Evolutionary conservation across 2,113 vertebrate species (phyloP).

Genomic region (Ibidorhyncha struthersii): DNA sequence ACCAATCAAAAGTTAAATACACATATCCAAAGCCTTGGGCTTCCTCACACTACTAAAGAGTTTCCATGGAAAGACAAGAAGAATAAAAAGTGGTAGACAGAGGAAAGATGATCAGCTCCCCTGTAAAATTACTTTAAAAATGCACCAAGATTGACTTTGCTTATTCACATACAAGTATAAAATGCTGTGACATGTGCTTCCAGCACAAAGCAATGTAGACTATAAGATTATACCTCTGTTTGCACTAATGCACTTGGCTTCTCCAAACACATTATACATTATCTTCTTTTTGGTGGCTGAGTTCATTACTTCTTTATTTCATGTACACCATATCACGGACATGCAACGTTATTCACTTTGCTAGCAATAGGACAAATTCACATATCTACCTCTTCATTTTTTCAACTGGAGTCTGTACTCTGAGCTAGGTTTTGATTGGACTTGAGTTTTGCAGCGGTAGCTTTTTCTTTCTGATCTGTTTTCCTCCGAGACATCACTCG

Average conservation of each 20-base stretch:
- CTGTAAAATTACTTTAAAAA: background rate
- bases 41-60: background rate
- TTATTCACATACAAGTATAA: background rate
- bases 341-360: background rate
- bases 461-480: background rate
- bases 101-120: background rate
- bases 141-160: background rate
- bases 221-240: background rate
- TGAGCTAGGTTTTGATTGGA: background rate
- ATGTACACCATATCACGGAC: background rate
- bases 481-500: background rate
- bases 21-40: slow-evolving; percentile 5
- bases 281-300: slow-evolving; percentile 12
- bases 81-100: background rate
- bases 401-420: background rate
- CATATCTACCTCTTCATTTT: rapidly evolving
- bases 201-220: background rate
- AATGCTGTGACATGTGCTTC: background rate
- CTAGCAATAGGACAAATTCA: background rate
- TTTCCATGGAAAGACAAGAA: background rate
- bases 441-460: background rate
- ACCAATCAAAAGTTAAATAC: slow-evolving; percentile 41
- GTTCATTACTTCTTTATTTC: slow-evolving; percentile 1
- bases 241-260: slow-evolving; percentile 22
- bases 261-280: background rate